Percentiles rank a stretch among this genome's conserved stretches.
Conservation (phyloP, 92 coral and sea anemone genomes). For the Muricea muricata region DNA sequence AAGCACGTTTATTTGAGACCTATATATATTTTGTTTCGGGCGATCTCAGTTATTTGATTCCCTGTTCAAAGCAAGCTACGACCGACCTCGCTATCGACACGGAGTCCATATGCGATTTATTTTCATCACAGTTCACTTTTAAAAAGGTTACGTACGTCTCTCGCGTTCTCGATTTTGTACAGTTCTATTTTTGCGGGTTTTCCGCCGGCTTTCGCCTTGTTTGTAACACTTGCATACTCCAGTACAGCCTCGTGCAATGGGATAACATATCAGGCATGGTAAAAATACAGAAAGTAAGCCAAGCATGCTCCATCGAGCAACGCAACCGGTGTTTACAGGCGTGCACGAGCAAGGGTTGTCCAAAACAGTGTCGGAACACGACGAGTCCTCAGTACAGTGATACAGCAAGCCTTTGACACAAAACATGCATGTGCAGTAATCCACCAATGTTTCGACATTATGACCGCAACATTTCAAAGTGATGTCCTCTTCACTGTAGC, state of each 20-base stretch:
- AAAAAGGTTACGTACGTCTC: conserved; percentile 10
- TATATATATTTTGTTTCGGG: no score
- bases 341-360: conserved; percentile 59
- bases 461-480: conserved; percentile 30
- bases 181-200: not conserved
- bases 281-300: conserved; percentile 17
- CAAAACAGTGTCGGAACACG: conserved; percentile 67
- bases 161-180: conserved; percentile 40
- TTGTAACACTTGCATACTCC: conserved; percentile 41
- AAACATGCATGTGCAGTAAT: conserved; percentile 95
- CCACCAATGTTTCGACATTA: conserved; percentile 53
- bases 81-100: not conserved
- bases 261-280: conserved; percentile 55
- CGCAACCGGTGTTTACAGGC: conserved; percentile 33
- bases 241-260: not conserved
- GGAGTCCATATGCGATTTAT: not conserved
- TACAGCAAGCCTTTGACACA: conserved; percentile 89
- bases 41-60: no score
- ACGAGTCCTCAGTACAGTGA: conserved; percentile 88
- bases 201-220: not conserved
- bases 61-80: no score
- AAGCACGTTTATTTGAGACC: not conserved
- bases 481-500: conserved; percentile 2
- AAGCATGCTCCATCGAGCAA: conserved; percentile 39
- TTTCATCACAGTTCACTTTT: not conserved